Conservation (phyloP, 2,113 vertebrate genomes). For the Potamarius usumacintae region DNA sequence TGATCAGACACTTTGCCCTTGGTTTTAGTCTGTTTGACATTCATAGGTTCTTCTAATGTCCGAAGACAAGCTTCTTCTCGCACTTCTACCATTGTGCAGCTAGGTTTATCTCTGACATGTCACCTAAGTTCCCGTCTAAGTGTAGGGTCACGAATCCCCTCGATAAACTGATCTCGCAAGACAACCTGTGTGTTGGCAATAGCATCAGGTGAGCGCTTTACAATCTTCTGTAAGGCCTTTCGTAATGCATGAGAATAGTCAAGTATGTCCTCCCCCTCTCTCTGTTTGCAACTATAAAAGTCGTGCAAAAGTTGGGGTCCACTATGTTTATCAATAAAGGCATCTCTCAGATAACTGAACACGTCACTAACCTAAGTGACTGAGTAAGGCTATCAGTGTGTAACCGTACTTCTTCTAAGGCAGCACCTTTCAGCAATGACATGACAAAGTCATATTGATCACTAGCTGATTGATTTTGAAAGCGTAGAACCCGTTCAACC, state of each 20-base stretch:
- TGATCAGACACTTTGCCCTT: too few species aligned
- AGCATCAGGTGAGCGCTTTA: neutral
- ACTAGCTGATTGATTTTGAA: neutral
- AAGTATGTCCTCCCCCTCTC: neutral
- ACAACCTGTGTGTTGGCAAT: too few species aligned
- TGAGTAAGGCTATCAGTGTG: too few species aligned
- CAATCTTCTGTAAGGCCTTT: neutral
- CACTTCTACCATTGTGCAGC: neutral
- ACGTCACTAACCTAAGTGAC: neutral
- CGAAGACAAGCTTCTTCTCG: neutral
- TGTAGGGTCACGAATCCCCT: neutral
- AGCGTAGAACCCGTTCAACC: neutral
- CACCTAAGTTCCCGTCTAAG: neutral
- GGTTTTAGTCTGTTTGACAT: neutral
- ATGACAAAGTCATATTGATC: neutral
- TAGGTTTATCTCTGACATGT: neutral
- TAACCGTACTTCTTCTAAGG: neutral
- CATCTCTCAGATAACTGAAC: neutral
- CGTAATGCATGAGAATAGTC: neutral
- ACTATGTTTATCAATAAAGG: neutral
- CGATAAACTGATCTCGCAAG: neutral
- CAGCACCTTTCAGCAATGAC: neutral
- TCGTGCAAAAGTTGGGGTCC: neutral
- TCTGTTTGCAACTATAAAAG: neutral
- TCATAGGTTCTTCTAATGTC: neutral